Base-by-base conservation (phyloP, 2,888 invertebrate genomes). In the Plagodis pulveraria region DNA sequence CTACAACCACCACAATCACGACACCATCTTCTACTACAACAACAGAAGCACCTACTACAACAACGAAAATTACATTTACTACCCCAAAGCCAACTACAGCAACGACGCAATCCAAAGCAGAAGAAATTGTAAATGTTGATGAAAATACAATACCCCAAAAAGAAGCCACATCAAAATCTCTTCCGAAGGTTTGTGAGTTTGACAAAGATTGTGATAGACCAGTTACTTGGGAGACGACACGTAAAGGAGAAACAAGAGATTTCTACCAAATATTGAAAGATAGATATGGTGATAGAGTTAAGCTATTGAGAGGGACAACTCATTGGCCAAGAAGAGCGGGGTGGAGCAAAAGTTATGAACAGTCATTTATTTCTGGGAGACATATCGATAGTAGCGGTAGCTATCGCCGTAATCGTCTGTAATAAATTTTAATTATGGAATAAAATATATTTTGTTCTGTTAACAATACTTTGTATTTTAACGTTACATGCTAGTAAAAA, bases 171-270 rank as follows among this genome's bases (percentile, higher is more conserved):
- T 6, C 42, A 34, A 41, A 42, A n/a, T 0, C 34, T 0, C 11
- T 12, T 46, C 5, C n/a, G 48, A 48, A 44, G 9, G 42, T 22
- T 35, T 55, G 51, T 10, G 10, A 0, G 6, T 12, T 11, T 12
- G 10, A n/a, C 2, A 63, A 79, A 46, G 61, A 78, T 34, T 91
- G 91, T 52, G 62, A 78, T n/a, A 62, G 75, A 41, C 90, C 89
- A 0, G 49, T 55, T 0, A 83, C 83, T 1, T 91, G 91, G 91
- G 88, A 88, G 60, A 90, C 89, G 0, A 91, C 91, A n/a, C 50
- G 65, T 1, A 57, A 63, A 42, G 86, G 84, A 0, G 91, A 91
- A 73, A 84, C 76, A 0, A 83, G 89, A 68, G 91, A 91, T 57
- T 88, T 87, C 48, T 83, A 75, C 35, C 84, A 84, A 73, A 82